Base-by-base conservation (phyloP, 2,113 vertebrate species). In the Cololabis saira region DNA sequence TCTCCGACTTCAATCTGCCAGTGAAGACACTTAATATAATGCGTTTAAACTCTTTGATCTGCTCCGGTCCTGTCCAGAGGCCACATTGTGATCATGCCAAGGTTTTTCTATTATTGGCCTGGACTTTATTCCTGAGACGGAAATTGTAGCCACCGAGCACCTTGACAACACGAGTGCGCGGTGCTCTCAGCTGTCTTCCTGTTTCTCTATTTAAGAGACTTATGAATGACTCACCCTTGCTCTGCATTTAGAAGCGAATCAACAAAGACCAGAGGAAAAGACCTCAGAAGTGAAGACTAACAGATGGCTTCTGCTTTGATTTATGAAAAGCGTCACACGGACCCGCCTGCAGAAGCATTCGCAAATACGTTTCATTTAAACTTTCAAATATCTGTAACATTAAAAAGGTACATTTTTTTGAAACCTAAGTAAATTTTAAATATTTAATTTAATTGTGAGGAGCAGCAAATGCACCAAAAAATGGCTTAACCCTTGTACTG, bases 221-320 rank as follows among this genome's bases (percentile, higher is more conserved):
- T 61, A 61, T 18, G 45, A 78, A 73, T 85, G 85, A 87, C 73
- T 86, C 82, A 84, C 43, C 40, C 41, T 16, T 45, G 51, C 24
- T 82, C 78, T 80, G 40, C 51, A 61, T 83, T 74, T 73, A 88
- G 80, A 83, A 64, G 52, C 52, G 82, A 86, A 69, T 68, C 49
- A 82, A 61, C 48, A 11, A 74, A 61, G 65, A 49, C 56, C 67
- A 70, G 48, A 74, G 12, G 50, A 66, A n/a, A n/a, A 57, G 77
- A 61, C 71, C 58, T 69, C 4, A 12, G 60, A 82, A 56, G 61
- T 74, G 59, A 74, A 5, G 55, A 81, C 73, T 61, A 64, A 76
- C 75, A 84, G 71, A 82, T 75, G 80, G 69, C 55, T 53, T 9
- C 24, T 54, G 41, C 44, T 77, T 73, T 81, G 57, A 58, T 73